Evolutionary conservation across 2,888 invertebrate species (phyloP).

Genomic region (Nymphalis c-album): DNA sequence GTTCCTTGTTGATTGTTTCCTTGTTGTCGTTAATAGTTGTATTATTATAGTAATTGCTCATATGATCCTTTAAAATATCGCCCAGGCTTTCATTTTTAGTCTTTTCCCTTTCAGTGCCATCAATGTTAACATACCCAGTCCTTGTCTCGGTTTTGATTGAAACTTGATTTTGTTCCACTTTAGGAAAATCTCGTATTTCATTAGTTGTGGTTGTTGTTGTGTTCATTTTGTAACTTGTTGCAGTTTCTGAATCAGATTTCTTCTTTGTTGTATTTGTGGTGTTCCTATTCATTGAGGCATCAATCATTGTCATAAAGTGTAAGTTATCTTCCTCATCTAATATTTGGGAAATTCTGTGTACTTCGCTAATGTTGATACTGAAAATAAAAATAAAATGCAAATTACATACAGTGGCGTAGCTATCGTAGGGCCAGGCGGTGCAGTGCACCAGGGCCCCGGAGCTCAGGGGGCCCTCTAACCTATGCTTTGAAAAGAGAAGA

Average conservation of each 20-base stretch:
- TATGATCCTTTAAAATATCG: conserved; percentile 64
- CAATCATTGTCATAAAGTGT: conserved; percentile 69
- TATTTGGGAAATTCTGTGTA: conserved; percentile 73
- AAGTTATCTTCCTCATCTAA: conserved; percentile 77
- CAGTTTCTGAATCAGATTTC: conserved; percentile 14
- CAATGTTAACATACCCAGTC: conserved; percentile 72
- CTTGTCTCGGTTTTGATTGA: conserved; percentile 73
- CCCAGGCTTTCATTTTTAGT: conserved; percentile 59
- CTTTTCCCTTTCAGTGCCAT: conserved; percentile 71
- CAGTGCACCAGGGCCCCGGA: no score
- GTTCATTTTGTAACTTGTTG: conserved; percentile 26
- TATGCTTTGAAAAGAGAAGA: no score
- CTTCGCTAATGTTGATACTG: conserved; percentile 76
- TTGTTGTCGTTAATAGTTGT: conserved; percentile 42
- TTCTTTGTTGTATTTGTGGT: conserved; percentile 38
- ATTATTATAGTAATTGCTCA: conserved; percentile 57
- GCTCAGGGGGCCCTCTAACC: no score
- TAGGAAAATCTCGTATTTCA: conserved; percentile 33
- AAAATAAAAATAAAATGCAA: conserved; percentile 44
- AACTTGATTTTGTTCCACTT: conserved; percentile 54
- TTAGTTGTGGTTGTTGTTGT: conserved; percentile 27
- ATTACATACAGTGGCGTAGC: no score
- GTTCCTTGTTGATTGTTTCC: conserved; percentile 33
- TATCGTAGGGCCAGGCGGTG: no score
- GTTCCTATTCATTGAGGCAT: conserved; percentile 53